Conservation (phyloP, 1,140 invertebrate species). For the Alviniconcha marisindica region DNA sequence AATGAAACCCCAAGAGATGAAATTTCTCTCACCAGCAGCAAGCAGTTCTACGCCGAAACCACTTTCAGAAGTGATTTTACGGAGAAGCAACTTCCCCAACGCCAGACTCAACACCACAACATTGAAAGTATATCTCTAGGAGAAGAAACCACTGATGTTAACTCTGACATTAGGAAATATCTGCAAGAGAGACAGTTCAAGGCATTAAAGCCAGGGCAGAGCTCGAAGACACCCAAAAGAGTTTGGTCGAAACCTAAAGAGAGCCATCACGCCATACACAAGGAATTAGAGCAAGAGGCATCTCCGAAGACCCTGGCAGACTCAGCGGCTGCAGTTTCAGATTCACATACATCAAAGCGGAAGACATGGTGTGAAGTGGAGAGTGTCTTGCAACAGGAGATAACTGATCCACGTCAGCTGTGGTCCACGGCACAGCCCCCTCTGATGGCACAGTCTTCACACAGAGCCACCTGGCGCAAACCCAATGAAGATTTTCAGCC, state of each 20-base stretch:
- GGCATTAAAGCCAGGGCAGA: too few species aligned
- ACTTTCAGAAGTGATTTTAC: neutral
- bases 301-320: neutral
- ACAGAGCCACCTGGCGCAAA: neutral
- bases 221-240: too few species aligned
- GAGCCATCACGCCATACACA: too few species aligned
- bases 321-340: neutral
- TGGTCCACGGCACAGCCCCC: neutral
- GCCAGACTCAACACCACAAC: too few species aligned
- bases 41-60: conserved; percentile 7
- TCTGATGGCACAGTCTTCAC: neutral
- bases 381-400: neutral
- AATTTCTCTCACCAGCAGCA: neutral
- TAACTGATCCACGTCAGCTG: neutral
- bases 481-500: neutral
- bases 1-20: neutral
- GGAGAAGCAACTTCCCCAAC: neutral
- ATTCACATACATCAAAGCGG: neutral
- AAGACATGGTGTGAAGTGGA: neutral
- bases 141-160: too few species aligned
- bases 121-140: too few species aligned
- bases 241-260: too few species aligned
- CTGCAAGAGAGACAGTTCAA: too few species aligned
- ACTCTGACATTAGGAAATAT: too few species aligned
- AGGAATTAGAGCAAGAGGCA: neutral